Base-by-base conservation (phyloP, 30 jellyfish, hydroid and myxozoan genomes). In the Nemopilema nomurai region DNA sequence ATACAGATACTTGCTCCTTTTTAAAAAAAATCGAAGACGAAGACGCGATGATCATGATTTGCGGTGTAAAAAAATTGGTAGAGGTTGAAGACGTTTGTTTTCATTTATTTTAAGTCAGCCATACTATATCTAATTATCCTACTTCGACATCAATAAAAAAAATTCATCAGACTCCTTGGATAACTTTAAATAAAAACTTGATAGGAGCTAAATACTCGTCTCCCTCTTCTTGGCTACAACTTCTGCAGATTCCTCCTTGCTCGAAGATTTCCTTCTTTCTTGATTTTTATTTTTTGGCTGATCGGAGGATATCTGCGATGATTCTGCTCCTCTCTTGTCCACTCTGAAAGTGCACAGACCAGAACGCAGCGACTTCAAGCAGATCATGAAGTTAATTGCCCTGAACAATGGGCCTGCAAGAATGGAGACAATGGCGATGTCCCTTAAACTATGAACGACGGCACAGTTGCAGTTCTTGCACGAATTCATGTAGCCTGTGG, bases 381-480 rank as follows among this genome's bases (percentile, higher is more conserved):
- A 83, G 24, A 63, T 62, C 71, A 83, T 67, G 80, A 83, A 83
- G 63, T 83, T 83, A 25, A 83, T 72, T 65, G 91, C 91, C 77
- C 91, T 83, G 81, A 83, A 83, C 19, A 83, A 64, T 18, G 91
- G 81, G 18, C 91, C 91, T 0, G 91, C 91, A 49, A 83, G 86
- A 20, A 83, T 83, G 13, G 91, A 83, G 27, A 83, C 91, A 72
- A 83, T 72, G 26, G 91, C 91, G 21, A 83, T 83, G 86, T 83
- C 91, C 62, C 91, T 30, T n/a, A 83, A 67, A 32, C 91, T 71
- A 52, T 83, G 91, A 25, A 83, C 91, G 8, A 71, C 64, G 74
- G 91, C 91, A 52, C 91, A 83, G 33, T 83, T 71, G 85, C 91
- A 83, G 53, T 71, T 83, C 21, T 24, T 73, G 86, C 91, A 83